These are phyloP conservation scores for Notospermus geniculatus DNA, from an alignment of 1,140 invertebrate species.

Conservation along the genomic window DNA sequence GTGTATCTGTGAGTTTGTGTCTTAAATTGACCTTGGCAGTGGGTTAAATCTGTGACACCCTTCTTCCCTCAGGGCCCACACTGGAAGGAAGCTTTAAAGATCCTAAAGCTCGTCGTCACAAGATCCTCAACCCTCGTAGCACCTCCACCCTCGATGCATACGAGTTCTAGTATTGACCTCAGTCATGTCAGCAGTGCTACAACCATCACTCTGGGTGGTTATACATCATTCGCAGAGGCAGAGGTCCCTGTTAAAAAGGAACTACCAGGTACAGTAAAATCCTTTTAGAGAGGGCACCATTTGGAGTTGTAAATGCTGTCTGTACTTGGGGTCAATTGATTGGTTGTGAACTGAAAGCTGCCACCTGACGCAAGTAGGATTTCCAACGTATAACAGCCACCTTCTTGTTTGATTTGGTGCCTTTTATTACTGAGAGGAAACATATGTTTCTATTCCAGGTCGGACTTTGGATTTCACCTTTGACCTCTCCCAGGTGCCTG, in stretches of 20 bases:
- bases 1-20: too few species aligned
- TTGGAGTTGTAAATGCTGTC: too few species aligned
- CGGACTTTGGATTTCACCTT: conserved; percentile 97
- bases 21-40: too few species aligned
- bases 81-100: conserved; percentile 95
- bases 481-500: conserved; percentile 86
- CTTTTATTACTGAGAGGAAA: not conserved
- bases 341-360: too few species aligned
- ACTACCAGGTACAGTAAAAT: conserved; percentile 64
- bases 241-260: conserved; percentile 78
- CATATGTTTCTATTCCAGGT: conserved; percentile 62
- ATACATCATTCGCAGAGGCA: conserved; percentile 70
- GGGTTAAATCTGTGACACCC: too few species aligned
- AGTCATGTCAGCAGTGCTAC: conserved; percentile 26
- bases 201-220: conserved; percentile 39
- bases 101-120: conserved; percentile 93
- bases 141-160: conserved; percentile 51
- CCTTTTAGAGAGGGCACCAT: too few species aligned
- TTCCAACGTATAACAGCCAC: too few species aligned
- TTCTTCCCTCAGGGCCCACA: conserved; percentile 67
- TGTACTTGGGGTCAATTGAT: too few species aligned
- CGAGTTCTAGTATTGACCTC: conserved; percentile 24
- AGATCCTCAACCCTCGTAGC: conserved; percentile 75
- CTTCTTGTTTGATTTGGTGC: too few species aligned
- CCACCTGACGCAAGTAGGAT: too few species aligned